These are phyloP conservation scores for Cichlasoma orientale DNA, from an alignment of 2,797 vertebrate genomes.

Conservation along the genomic window DNA sequence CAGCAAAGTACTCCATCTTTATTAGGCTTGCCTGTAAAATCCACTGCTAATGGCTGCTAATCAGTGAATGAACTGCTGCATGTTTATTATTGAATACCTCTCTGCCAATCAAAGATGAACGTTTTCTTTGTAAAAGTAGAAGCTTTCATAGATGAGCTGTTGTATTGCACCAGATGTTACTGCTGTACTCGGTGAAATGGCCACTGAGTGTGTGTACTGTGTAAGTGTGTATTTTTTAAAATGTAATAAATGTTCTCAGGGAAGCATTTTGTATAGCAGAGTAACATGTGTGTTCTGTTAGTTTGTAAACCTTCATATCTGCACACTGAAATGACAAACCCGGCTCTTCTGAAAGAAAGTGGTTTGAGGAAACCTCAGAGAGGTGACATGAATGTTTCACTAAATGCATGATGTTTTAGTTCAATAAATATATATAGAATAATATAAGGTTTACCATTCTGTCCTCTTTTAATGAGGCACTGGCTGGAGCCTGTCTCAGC, in stretches of 20 bases:
- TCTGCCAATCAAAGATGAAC: background rate
- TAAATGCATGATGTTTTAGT: no score
- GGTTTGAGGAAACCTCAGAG: background rate
- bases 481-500: no score
- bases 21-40: background rate
- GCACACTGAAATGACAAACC: background rate
- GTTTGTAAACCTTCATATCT: background rate
- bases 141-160: background rate
- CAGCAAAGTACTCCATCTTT: background rate
- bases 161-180: background rate
- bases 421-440: no score
- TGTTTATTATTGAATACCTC: background rate
- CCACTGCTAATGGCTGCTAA: background rate
- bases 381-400: background rate
- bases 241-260: conserved; percentile 8
- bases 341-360: background rate
- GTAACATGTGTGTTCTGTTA: background rate
- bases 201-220: background rate
- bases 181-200: background rate
- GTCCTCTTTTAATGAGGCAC: no score
- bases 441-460: no score
- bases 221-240: background rate
- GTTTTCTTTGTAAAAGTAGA: background rate
- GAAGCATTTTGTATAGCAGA: background rate
- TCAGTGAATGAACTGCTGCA: background rate